Conservation (phyloP, 2,797 vertebrate species). For the Nyctibius grandis region DNA sequence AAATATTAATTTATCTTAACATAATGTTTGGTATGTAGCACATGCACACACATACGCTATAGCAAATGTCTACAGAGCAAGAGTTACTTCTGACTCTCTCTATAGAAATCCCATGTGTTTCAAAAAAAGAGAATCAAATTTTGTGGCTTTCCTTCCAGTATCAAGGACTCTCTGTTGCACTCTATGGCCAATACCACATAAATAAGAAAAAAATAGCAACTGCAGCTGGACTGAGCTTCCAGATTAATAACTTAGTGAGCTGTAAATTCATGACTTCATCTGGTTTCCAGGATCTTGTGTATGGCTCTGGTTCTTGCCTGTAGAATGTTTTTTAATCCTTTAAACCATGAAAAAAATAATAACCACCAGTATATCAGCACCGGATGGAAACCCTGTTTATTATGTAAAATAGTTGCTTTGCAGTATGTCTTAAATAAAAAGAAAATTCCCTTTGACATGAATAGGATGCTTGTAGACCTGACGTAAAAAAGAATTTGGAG, state of each 20-base stretch:
- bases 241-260: conserved; percentile 35
- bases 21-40: background rate
- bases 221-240: conserved; percentile 30
- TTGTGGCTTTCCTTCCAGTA: background rate
- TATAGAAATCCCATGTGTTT: background rate
- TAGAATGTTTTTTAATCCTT: conserved; percentile 39
- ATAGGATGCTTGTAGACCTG: background rate
- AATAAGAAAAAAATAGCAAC: conserved; percentile 9
- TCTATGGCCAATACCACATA: background rate
- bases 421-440: background rate
- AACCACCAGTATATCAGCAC: conserved; percentile 31
- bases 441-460: background rate
- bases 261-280: conserved; percentile 49
- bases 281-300: conserved; percentile 32
- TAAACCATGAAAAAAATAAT: background rate
- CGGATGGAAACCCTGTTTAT: conserved; percentile 62
- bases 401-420: background rate
- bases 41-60: background rate
- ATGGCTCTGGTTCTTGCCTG: background rate
- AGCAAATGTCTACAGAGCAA: background rate
- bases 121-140: background rate
- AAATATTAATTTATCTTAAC: background rate
- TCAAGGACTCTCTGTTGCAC: conserved; percentile 30
- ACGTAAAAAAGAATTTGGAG: background rate
- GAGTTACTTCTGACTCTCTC: background rate